Evolutionary conservation across 1,140 invertebrate genomes (phyloP).

Genomic region (Drosophila funebris): DNA sequence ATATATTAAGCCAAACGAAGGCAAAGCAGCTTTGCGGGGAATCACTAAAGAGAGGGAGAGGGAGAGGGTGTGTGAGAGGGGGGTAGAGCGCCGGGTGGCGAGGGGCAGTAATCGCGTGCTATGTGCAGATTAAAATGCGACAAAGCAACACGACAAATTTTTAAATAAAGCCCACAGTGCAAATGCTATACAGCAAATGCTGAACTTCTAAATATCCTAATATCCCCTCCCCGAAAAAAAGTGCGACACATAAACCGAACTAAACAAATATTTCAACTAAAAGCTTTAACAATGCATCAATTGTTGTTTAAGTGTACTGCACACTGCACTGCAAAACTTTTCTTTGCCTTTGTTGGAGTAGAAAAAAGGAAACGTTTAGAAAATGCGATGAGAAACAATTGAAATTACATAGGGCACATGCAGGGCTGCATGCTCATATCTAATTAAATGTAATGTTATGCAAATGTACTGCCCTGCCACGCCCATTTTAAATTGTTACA

Average conservation of each 20-base stretch:
- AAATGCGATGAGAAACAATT: no score
- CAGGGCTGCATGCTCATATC: no score
- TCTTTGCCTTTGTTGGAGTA: no score
- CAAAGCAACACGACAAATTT: conserved; percentile 80
- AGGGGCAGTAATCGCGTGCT: conserved; percentile 66
- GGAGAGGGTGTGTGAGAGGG: background rate
- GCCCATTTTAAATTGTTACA: background rate
- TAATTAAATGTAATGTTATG: no score
- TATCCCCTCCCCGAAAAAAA: no score
- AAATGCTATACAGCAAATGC: background rate
- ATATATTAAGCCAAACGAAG: conserved; percentile 64
- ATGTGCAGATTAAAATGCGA: conserved; percentile 77
- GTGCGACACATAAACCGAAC: no score
- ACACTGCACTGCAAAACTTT: no score
- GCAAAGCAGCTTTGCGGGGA: background rate
- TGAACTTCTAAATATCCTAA: conserved; percentile 16
- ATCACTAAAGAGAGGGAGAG: background rate
- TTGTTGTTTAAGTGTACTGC: no score
- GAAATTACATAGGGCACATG: no score
- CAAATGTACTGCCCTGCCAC: no score
- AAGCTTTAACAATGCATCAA: no score
- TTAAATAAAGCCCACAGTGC: conserved; percentile 61
- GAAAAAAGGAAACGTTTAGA: background rate
- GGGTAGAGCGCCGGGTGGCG: background rate
- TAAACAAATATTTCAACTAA: no score